These are phyloP conservation scores for Danaus plexippus DNA, from an alignment of 1,140 invertebrate genomes.

Conservation along the genomic window DNA sequence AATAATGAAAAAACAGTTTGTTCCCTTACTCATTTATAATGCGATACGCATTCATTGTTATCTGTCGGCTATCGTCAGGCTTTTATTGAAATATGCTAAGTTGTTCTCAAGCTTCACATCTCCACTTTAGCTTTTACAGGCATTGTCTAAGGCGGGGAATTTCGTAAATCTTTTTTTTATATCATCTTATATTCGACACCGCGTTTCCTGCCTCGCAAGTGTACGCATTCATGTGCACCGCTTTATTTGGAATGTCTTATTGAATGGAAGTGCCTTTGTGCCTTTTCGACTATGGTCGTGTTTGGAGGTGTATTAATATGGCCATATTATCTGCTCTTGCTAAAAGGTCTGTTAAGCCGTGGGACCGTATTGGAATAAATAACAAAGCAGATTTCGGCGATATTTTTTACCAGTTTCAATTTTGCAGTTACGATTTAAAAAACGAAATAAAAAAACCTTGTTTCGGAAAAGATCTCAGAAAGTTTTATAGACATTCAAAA, in stretches of 20 bases:
- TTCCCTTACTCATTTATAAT: not conserved
- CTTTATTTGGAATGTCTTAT: conserved; percentile 46
- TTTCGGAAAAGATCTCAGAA: too few relatives aligned
- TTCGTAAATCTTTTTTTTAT: conserved; percentile 49
- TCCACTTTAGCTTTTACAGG: conserved; percentile 39
- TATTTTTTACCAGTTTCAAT: too few relatives aligned
- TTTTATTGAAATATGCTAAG: conserved; percentile 34
- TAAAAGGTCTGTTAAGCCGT: conserved; percentile 40
- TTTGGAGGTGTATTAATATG: conserved; percentile 60
- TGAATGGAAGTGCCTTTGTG: conserved; percentile 60
- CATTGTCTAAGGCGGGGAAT: conserved; percentile 52
- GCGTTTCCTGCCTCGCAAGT: conserved; percentile 61
- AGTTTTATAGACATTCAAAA: too few relatives aligned
- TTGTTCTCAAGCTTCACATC: conserved; percentile 43
- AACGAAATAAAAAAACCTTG: too few relatives aligned
- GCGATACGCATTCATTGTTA: not conserved
- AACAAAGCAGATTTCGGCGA: conserved; percentile 20
- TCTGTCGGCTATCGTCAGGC: conserved; percentile 17
- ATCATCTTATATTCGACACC: conserved; percentile 57
- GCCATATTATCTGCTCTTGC: conserved; percentile 51
- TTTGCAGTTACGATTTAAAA: too few relatives aligned
- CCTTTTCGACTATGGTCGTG: conserved; percentile 58
- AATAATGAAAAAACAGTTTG: not conserved
- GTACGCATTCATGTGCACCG: conserved; percentile 46
- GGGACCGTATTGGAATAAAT: conserved; percentile 32